These are phyloP conservation scores for Herpailurus yagouaroundi DNA, from an alignment of 2,113 vertebrate species.

Conservation along the genomic window DNA sequence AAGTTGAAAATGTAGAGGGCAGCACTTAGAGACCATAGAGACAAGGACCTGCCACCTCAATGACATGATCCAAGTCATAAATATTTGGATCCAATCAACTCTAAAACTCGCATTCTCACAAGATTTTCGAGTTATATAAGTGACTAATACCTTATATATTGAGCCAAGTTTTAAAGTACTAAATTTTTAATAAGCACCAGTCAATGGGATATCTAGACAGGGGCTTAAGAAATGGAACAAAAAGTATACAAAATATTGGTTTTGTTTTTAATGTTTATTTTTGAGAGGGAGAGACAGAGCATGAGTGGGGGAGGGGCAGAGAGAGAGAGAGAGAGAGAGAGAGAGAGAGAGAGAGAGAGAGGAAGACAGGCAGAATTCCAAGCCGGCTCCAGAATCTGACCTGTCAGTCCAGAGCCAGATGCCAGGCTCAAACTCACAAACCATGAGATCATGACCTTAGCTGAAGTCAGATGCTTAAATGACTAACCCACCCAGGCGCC, in stretches of 20 bases:
- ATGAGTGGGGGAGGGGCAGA: too few relatives aligned
- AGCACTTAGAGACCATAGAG: neutral
- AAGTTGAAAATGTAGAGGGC: neutral
- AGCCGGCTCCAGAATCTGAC: too few relatives aligned
- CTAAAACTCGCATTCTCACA: neutral
- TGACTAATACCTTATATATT: neutral
- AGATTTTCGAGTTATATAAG: neutral
- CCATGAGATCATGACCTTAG: too few relatives aligned
- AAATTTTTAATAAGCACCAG: neutral
- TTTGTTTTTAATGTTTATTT: too few relatives aligned
- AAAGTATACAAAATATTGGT: neutral
- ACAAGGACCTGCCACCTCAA: neutral
- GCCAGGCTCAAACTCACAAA: too few relatives aligned
- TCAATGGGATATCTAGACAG: neutral
- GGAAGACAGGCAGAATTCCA: too few relatives aligned
- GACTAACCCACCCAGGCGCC: too few relatives aligned
- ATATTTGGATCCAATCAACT: neutral
- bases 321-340: too few relatives aligned
- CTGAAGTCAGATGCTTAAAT: too few relatives aligned
- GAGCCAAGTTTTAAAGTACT: neutral
- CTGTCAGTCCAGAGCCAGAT: too few relatives aligned
- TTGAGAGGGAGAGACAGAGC: too few relatives aligned
- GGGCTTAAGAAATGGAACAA: neutral
- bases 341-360: too few relatives aligned
- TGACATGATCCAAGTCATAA: neutral